Conservation (phyloP, 2,888 invertebrate species). For the Marronus borbonicus region DNA sequence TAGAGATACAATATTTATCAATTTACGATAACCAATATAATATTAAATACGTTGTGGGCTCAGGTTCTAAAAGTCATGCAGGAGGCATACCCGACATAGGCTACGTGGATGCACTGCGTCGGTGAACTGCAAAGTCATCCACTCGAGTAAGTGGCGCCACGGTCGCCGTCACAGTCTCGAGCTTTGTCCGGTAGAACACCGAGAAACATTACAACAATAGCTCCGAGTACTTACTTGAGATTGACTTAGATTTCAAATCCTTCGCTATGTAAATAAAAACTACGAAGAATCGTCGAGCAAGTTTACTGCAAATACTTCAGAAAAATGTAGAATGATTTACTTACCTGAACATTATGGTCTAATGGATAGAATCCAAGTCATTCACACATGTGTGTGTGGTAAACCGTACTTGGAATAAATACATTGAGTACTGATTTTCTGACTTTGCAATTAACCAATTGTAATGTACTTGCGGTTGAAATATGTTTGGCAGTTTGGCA, state of each 20-base stretch:
- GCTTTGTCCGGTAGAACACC: constrained; percentile 55
- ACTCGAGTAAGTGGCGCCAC: constrained; percentile 58
- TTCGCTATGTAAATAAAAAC: constrained; percentile 38
- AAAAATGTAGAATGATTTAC: constrained; percentile 19
- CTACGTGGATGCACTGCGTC: constrained; percentile 41
- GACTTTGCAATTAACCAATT: no score
- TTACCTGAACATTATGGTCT: constrained; percentile 1
- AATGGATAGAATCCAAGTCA: no score
- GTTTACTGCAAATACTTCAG: constrained; percentile 40
- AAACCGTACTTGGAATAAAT: no score
- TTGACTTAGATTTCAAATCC: constrained; percentile 48
- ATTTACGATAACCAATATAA: constrained; percentile 50
- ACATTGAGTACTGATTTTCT: no score
- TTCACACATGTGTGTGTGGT: no score
- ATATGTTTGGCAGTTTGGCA: no score
- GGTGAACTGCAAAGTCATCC: constrained; percentile 56
- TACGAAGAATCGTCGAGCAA: constrained; percentile 1
- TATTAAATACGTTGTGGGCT: constrained; percentile 46
- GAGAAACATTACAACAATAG: constrained; percentile 54
- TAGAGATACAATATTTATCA: constrained; percentile 46
- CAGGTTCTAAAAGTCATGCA: constrained; percentile 48
- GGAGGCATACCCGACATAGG: constrained; percentile 38
- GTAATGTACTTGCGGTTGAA: no score
- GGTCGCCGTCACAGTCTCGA: constrained; percentile 50
- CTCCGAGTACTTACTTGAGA: constrained; percentile 43